These are phyloP conservation scores for Steinernema hermaphroditum DNA, from an alignment of 2,888 invertebrate species.

Conservation along the genomic window DNA sequence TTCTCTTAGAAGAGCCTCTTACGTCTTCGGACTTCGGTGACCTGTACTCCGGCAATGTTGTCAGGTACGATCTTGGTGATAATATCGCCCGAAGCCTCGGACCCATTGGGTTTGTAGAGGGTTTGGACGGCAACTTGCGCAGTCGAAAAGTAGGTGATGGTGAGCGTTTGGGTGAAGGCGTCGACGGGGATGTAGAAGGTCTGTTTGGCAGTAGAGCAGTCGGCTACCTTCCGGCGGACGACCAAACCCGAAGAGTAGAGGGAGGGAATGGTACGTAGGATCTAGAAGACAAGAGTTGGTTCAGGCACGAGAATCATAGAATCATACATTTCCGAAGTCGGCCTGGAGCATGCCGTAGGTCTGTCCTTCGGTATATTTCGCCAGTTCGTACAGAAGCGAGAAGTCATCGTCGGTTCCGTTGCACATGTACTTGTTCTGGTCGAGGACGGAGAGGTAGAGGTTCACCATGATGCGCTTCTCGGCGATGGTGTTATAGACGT, in stretches of 20 bases:
- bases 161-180: constrained; percentile 52
- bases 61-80: constrained; percentile 40
- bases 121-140: neutral
- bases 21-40: constrained; percentile 44
- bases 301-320: neutral
- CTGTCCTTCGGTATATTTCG: constrained; percentile 5
- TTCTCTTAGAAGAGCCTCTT: too few species aligned
- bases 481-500: neutral
- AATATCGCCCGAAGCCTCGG: neutral
- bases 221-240: neutral
- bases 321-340: neutral
- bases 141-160: constrained; percentile 36
- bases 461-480: constrained; percentile 4
- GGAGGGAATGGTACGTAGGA: neutral
- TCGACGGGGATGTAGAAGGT: constrained; percentile 52
- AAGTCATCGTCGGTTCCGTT: constrained; percentile 16
- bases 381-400: neutral
- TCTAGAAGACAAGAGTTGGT: neutral
- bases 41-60: constrained; percentile 39
- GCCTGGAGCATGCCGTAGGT: neutral
- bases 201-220: neutral
- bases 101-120: constrained; percentile 6
- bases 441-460: neutral
- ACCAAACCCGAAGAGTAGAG: constrained; percentile 13
- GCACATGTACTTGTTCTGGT: neutral